These are phyloP conservation scores for Ptychadena robeensis DNA, from an alignment of 2,797 vertebrate species.

Conservation along the genomic window DNA sequence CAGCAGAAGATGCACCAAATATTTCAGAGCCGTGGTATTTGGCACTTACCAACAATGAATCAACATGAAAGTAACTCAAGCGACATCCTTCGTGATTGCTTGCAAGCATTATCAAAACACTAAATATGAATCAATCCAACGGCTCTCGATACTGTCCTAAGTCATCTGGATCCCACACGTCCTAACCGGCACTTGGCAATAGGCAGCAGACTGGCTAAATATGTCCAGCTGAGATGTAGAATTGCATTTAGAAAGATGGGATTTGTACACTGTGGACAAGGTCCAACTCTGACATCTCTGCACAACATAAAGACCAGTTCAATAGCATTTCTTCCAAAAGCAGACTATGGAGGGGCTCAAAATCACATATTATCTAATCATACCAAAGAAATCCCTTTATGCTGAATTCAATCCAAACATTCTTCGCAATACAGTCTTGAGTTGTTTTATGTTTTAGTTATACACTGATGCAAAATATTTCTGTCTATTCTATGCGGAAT, in stretches of 20 bases:
- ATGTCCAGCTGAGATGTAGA: not conserved
- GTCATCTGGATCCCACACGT: not conserved
- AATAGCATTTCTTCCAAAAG: no score
- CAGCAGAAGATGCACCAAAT: not conserved
- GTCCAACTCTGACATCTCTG: no score
- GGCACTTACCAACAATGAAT: slow-evolving; percentile 8
- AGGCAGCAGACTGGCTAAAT: not conserved
- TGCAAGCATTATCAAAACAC: not conserved
- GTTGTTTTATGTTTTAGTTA: no score
- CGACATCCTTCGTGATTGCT: not conserved
- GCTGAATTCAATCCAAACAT: no score
- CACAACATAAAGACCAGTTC: no score
- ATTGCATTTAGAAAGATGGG: not conserved
- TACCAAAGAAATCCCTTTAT: no score
- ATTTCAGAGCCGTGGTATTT: not conserved
- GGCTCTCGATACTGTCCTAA: not conserved
- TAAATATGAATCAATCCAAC: not conserved
- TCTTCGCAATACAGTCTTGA: no score
- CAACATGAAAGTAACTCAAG: slow-evolving; percentile 5
- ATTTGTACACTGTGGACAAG: not conserved
- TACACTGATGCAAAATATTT: no score
- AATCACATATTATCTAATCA: no score
- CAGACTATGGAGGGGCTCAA: no score
- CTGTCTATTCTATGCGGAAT: no score
- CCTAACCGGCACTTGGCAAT: not conserved